Evolutionary conservation across 2,113 vertebrate genomes (phyloP).

Genomic region (Eublepharis macularius): DNA sequence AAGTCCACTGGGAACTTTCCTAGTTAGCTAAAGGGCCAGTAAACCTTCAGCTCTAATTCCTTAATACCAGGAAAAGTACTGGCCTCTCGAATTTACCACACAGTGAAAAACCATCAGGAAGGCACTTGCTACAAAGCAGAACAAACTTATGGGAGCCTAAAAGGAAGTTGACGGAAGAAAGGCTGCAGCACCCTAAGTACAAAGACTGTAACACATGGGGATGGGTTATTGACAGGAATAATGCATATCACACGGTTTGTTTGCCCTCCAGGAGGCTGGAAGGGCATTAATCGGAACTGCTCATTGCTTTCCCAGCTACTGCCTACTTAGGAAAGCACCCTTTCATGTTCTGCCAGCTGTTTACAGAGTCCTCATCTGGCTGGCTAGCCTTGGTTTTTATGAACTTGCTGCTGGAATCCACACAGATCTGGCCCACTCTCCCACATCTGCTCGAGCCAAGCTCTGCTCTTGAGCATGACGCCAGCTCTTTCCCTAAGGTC

Average conservation of each 20-base stretch:
- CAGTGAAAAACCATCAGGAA: background rate
- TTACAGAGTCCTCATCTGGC: no score
- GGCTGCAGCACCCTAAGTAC: conserved; percentile 84
- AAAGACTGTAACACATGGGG: conserved; percentile 88
- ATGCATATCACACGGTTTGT: conserved; percentile 96
- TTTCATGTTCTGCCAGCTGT: no score
- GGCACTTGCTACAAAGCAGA: background rate
- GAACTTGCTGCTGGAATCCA: no score
- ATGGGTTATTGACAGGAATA: conserved; percentile 93
- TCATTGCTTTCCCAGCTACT: background rate
- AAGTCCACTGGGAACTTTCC: no score
- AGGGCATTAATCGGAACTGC: background rate
- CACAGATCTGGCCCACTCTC: no score
- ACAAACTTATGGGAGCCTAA: conserved; percentile 66
- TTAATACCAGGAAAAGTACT: background rate
- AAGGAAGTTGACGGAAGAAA: conserved; percentile 81
- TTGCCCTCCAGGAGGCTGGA: conserved; percentile 49
- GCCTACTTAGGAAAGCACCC: no score
- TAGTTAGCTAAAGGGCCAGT: no score
- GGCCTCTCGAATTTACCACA: background rate
- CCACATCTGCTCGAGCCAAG: no score
- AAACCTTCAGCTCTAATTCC: background rate
- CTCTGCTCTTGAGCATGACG: no score
- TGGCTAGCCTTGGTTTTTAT: no score
- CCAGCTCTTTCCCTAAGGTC: no score